Base-by-base conservation (phyloP, 2,113 vertebrate genomes). In the Cromileptes altivelis region DNA sequence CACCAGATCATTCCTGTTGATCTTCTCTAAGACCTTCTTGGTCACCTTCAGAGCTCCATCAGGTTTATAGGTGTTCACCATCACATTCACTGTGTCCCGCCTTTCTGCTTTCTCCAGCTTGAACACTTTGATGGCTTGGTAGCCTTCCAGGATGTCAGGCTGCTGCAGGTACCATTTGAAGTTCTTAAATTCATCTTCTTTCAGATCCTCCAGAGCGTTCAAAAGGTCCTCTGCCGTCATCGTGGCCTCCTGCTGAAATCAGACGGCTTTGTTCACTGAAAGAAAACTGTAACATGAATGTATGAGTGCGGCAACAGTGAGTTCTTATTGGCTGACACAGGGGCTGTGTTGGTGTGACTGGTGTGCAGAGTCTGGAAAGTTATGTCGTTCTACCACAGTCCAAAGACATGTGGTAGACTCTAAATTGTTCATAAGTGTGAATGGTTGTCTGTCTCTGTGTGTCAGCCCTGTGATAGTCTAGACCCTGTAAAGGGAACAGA, bases 81-180 rank as follows among this genome's bases (percentile, higher is more conserved):
- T 30, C 30, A 30, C 30, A 30, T 30, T 30, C 30, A 30, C 30
- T 30, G 30, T 30, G 30, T 30, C 30, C 30, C 30, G 0, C 0
- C 30, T 30, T 30, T 30, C 4, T 30, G 30, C 30, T 30, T 30
- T 30, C 30, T 30, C 30, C 30, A 30, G 30, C 0, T 30, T 30
- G 30, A 0, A 30, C 30, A 30, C 30, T 30, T 30, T 30, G 30
- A 30, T 30, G 30, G 30, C 30, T 30, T 30, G 30, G 30, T 30
- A 30, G 30, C 30, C 30, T 30, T 3, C 4, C 30, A 30, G 30
- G 30, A 30, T 30, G 30, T 30, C 30, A 30, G 30, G 30, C 30
- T 30, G 30, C 30, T 30, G 12, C 63, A 77, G 75, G 18, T 17
- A 33, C 75, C 52, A 68, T 3, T 68, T 67, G 40, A 77, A 77